A percentile compares a stretch with the other conserved stretches of the same genome.
These are phyloP conservation scores for Sycophila texana DNA, from an alignment of 2,888 invertebrate genomes.

Conservation along the genomic window DNA sequence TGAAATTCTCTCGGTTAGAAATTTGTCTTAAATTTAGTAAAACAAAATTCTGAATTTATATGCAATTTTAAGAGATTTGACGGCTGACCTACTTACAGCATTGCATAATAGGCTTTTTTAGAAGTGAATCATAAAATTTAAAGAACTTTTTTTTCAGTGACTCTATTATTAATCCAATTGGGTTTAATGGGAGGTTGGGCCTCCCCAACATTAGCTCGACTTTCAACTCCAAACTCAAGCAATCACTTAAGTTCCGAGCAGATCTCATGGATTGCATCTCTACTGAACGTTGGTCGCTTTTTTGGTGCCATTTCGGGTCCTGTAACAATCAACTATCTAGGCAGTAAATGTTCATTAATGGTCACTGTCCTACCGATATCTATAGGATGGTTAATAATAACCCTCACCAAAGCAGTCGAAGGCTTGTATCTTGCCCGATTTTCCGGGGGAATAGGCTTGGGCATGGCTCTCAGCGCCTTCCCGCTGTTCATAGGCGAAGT, in stretches of 20 bases:
- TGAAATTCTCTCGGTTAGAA: no score
- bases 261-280: constrained; percentile 65
- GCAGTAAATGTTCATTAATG: constrained; percentile 61
- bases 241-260: constrained; percentile 60
- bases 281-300: constrained; percentile 62
- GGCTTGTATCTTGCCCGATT: constrained; percentile 62
- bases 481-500: constrained; percentile 67
- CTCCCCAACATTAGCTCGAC: constrained; percentile 62
- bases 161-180: constrained; percentile 61
- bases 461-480: constrained; percentile 64
- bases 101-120: no score
- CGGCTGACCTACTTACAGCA: no score
- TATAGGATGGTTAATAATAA: constrained; percentile 60
- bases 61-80: no score
- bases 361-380: constrained; percentile 60
- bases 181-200: constrained; percentile 65
- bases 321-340: constrained; percentile 56
- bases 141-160: constrained; percentile 57
- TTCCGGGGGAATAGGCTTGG: constrained; percentile 61
- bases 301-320: constrained; percentile 62
- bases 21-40: no score
- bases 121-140: no score
- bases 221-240: constrained; percentile 58
- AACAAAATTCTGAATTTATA: no score
- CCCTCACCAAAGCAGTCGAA: constrained; percentile 57